Conservation (phyloP, 2,113 vertebrate species). For the Nycticryphes semicollaris region DNA sequence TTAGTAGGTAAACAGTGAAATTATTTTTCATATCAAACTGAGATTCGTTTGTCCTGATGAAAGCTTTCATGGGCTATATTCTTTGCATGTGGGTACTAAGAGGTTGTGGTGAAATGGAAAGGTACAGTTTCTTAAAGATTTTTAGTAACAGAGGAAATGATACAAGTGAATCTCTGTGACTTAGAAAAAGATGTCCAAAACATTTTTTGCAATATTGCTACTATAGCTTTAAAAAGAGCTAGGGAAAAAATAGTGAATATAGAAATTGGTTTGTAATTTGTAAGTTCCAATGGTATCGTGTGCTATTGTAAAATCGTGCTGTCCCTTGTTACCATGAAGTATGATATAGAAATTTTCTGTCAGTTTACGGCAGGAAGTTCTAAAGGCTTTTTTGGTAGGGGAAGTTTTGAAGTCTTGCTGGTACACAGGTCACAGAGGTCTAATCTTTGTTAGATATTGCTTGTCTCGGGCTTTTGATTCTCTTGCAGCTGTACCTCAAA, state of each 20-base stretch:
- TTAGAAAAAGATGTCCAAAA: neutral
- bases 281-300: neutral
- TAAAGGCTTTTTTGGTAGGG: neutral
- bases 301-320: neutral
- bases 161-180: neutral
- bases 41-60: neutral
- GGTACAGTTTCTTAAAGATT: neutral
- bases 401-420: neutral
- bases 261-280: neutral
- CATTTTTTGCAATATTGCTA: neutral
- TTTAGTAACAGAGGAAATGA: neutral
- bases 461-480: neutral
- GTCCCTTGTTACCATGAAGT: neutral
- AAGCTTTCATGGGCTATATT: neutral
- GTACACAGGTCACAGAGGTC: fast-evolving
- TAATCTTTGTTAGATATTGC: neutral
- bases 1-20: neutral
- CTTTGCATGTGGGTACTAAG: neutral
- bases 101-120: neutral
- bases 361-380: neutral
- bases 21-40: neutral
- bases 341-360: neutral
- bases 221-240: neutral
- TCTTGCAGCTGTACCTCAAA: neutral
- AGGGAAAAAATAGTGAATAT: neutral